Evolutionary conservation across 2,113 vertebrate species (phyloP), one percentile per base, ranked within the genome.

Genomic region (Geococcyx californianus): DNA sequence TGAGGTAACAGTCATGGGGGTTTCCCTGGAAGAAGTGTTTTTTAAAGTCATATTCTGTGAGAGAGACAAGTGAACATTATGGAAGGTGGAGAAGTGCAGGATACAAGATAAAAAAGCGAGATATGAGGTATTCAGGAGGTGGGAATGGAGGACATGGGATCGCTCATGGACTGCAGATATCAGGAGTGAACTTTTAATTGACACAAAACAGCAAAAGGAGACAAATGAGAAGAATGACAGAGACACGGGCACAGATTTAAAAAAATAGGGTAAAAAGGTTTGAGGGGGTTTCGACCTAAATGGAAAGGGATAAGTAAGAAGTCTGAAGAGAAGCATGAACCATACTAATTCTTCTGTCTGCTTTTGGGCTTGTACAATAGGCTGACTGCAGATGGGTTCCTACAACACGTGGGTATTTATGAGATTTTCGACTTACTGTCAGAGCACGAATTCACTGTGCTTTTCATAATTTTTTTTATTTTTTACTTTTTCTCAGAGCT

Each of bases 401-500:
- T 91, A 58, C 76, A 95, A 10, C 0, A 0, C 47, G 38, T 64
- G 42, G 21, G 29, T 52, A 94, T 51, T 96, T 95, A 96, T 68
- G 80, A 90, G 56, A 52, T 92, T 91, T 95, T 97, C 15, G 29
- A 87, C 92, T 95, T 95, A 64, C 85, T 94, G 93, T 89, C 69
- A 95, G 78, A 72, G 33, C 40, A 87, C 26, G 7, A 97, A 81
- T 87, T 92, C 68, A 64, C 58, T 33, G 36, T 45, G 73, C 14
- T 80, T 76, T 94, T 94, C 84, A 47, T 84, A 38, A 29, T 84
- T 96, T 92, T 80, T 92, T 40, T 92, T 84, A 45, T 92, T 95
- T 96, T 89, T 93, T 55, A 64, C 76, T 94, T 95, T 91, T 94
- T 77, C 90, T 67, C 92, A 92, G 89, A 89, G 81, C 79, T 93